Conservation (phyloP, 2,888 invertebrate species). For the Apantesis nais region DNA sequence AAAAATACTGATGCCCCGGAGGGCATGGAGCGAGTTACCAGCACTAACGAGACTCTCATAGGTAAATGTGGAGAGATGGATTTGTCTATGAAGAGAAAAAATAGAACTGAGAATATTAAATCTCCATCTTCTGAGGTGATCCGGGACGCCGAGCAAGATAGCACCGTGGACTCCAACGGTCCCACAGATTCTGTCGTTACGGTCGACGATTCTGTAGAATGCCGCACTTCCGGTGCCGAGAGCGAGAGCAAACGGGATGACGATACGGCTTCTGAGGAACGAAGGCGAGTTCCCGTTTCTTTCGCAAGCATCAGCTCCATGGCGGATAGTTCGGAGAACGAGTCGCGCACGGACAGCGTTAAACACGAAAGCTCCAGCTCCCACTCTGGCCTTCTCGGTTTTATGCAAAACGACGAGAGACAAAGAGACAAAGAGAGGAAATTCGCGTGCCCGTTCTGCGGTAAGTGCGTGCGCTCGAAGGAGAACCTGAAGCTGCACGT, state of each 20-base stretch:
- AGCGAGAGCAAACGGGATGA: slow-evolving; percentile 72
- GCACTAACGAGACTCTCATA: slow-evolving; percentile 88
- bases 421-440: slow-evolving; percentile 89
- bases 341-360: slow-evolving; percentile 74
- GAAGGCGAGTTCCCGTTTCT: slow-evolving; percentile 76
- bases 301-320: slow-evolving; percentile 84
- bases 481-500: slow-evolving; percentile 95
- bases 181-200: slow-evolving; percentile 80
- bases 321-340: slow-evolving; percentile 82
- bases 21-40: slow-evolving; percentile 89
- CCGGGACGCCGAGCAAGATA: slow-evolving; percentile 88
- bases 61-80: slow-evolving; percentile 86
- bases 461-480: slow-evolving; percentile 95
- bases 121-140: slow-evolving; percentile 80
- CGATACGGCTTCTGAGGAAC: slow-evolving; percentile 60
- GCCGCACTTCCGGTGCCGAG: slow-evolving; percentile 74
- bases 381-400: slow-evolving; percentile 86
- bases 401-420: slow-evolving; percentile 86
- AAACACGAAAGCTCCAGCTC: slow-evolving; percentile 84
- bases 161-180: slow-evolving; percentile 89
- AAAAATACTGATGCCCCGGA: slow-evolving; percentile 84
- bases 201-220: slow-evolving; percentile 79
- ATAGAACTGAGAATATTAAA: slow-evolving; percentile 70
- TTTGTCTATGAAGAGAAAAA: slow-evolving; percentile 83
- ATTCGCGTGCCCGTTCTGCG: slow-evolving; percentile 95